phyloP scores from a whole-genome alignment of 2,113 vertebrate genomes.

The Melanerpes aurifrons region DNA sequence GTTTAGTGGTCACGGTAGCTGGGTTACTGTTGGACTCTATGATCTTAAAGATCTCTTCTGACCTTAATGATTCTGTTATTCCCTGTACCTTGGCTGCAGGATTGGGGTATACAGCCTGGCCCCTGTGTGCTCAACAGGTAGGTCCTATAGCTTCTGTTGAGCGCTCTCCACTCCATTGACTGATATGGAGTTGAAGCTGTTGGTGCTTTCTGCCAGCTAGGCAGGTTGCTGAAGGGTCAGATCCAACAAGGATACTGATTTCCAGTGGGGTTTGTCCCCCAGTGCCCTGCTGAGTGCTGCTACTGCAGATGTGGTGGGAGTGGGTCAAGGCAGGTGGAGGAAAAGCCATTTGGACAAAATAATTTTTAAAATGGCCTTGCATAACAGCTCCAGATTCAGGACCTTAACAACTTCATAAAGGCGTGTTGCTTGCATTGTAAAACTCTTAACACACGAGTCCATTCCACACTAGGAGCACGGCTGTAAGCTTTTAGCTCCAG shows the following conservation, averaged over 20 bases:
- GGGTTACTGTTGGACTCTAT: too few species aligned
- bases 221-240: background rate
- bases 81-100: background rate
- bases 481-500: conserved; percentile 59
- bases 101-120: background rate
- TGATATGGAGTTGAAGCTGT: background rate
- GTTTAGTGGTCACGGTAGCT: too few species aligned
- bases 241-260: background rate
- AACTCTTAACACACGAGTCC: conserved; percentile 58
- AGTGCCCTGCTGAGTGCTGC: background rate
- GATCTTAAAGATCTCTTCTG: too few species aligned
- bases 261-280: background rate
- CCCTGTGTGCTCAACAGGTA: background rate
- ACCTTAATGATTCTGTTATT: background rate
- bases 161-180: rapidly evolving
- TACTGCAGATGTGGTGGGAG: background rate
- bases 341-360: conserved; percentile 3
- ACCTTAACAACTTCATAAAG: conserved; percentile 64
- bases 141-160: background rate
- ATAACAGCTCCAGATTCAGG: conserved; percentile 41
- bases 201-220: background rate
- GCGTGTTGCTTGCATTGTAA: conserved; percentile 63
- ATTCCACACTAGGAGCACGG: conserved; percentile 47
- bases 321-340: background rate
- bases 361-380: background rate